Conservation (phyloP, 92 coral and sea anemone genomes). For the Actinostola sp. region DNA sequence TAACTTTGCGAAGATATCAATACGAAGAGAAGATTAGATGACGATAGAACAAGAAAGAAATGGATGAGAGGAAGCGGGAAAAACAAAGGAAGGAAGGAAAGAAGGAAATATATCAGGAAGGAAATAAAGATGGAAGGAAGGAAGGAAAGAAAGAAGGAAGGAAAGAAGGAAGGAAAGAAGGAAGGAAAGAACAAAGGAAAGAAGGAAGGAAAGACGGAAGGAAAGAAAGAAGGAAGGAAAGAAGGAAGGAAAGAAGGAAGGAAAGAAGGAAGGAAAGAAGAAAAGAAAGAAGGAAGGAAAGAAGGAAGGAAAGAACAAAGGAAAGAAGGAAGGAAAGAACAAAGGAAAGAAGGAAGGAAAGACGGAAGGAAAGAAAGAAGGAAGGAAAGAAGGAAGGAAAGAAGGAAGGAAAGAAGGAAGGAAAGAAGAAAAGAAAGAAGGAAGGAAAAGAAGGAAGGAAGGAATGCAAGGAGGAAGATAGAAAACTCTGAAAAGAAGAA, state of each 20-base stretch:
- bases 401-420: neutral
- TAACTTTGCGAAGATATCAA: too few species aligned
- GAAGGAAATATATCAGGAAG: neutral
- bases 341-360: neutral
- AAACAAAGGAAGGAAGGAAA: neutral
- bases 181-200: neutral
- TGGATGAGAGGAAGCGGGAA: neutral
- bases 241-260: neutral
- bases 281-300: neutral
- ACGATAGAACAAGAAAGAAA: too few species aligned
- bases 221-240: neutral
- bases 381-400: neutral
- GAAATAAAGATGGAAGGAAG: neutral
- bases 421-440: neutral
- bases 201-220: neutral
- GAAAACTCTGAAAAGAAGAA: neutral
- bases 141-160: neutral
- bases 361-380: neutral
- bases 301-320: neutral
- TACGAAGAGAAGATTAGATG: too few species aligned
- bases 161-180: neutral
- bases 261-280: neutral
- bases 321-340: neutral
- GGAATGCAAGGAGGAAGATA: neutral
- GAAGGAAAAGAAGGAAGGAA: neutral